Evolutionary conservation across 2,113 vertebrate species (phyloP), one percentile per base, ranked within the genome.

Genomic region (Neogobius melanostomus): DNA sequence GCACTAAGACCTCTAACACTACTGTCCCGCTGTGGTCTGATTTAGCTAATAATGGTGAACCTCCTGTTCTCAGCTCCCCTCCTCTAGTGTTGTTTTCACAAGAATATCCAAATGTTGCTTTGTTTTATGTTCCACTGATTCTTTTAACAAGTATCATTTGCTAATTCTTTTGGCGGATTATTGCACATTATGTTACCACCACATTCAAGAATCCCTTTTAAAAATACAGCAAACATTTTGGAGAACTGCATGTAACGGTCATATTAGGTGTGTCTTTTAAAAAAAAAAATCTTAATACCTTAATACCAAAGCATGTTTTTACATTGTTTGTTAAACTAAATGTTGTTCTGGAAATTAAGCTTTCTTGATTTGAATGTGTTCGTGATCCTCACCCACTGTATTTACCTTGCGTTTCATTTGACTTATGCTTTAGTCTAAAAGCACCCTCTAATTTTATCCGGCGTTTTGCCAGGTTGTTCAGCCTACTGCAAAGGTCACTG

Each of bases 401-500:
- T 12, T 21, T 42, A 11, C 21, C 56, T 1, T 7, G 0, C 2
- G 28, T 36, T 36, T 21, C 21, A 21, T 21, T 36, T 36, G 3
- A 36, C 28, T 4, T 36, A 36, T 36, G 28, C 28, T 36, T 36
- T 36, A 36, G 28, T 36, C 4, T 36, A 45, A 47, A 6, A n/a
- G 4, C 11, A 6, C 5, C 0, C 12, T 60, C 44, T 60, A 10
- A 75, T 8, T 12, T 5, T 6, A n/a, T 8, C 15, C 6, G 7
- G 6, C 7, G 1, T 5, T 7, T 7, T 44, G 47, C 47, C 85
- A 99, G 96, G 93, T 95, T 82, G 85, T 91, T 76, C 89, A 93
- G 77, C 92, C 95, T 64, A 72, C 92, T 74, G 92, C 87, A 71
- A 98, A 96, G 87, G 88, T 94, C 82, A 95, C 96, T 49, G 73